Percentiles rank a stretch among this genome's conserved stretches.
Conservation (phyloP, 2,113 vertebrate species). For the Oenanthe melanoleuca region DNA sequence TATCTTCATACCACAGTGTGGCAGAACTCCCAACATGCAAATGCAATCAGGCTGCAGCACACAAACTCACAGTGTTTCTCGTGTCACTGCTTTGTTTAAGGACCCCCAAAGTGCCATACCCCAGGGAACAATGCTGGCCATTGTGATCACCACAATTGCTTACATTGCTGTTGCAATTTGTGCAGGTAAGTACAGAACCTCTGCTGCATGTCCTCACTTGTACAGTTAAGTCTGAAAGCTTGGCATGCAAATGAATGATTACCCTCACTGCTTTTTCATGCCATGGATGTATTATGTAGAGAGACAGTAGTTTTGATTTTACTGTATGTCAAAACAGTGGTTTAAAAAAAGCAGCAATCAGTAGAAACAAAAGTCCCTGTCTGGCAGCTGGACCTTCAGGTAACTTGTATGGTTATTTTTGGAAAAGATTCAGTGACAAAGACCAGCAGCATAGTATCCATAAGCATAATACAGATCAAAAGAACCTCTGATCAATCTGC, state of each 20-base stretch:
- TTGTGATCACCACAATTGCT: constrained; percentile 87
- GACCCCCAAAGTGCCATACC: constrained; percentile 91
- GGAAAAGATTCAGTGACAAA: neutral
- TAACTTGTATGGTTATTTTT: neutral
- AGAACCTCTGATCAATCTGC: neutral
- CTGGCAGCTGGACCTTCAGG: neutral
- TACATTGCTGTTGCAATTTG: constrained; percentile 89
- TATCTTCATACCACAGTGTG: neutral
- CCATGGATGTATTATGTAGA: neutral
- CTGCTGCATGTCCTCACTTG: neutral
- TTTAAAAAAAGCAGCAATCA: neutral
- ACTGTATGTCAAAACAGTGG: neutral
- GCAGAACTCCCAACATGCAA: neutral
- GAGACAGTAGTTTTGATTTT: neutral
- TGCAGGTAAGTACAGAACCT: constrained; percentile 81
- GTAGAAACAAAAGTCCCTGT: neutral
- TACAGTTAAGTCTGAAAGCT: neutral
- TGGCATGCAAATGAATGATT: neutral
- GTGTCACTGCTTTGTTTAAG: constrained; percentile 66
- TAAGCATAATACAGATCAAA: neutral
- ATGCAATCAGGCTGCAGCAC: neutral
- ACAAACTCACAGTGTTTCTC: neutral
- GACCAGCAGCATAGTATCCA: neutral
- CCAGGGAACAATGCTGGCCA: constrained; percentile 94
- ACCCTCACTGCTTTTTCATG: neutral